Evolutionary conservation across 2,888 invertebrate genomes (phyloP).

Genomic region (Anthoptus insignis): DNA sequence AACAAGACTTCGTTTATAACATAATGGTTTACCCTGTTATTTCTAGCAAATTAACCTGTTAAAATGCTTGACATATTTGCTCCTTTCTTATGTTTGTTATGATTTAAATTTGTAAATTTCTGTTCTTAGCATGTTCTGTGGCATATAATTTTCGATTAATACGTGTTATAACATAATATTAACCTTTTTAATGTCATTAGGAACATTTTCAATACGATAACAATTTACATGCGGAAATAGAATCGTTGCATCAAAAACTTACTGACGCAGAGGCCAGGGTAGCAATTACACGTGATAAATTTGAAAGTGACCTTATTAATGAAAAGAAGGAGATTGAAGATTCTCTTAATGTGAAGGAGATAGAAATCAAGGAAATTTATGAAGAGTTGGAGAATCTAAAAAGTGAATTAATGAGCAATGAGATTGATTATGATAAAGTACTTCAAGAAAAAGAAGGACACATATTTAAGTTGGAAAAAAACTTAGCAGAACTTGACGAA

Average conservation of each 20-base stretch:
- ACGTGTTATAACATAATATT: conserved; percentile 15
- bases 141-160: conserved; percentile 7
- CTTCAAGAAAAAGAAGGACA: conserved; percentile 53
- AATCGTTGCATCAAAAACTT: conserved; percentile 62
- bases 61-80: background rate
- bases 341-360: conserved; percentile 59
- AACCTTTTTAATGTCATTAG: conserved; percentile 61
- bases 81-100: background rate
- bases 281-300: conserved; percentile 54
- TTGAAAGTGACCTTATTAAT: conserved; percentile 57
- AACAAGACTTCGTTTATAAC: background rate
- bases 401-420: conserved; percentile 54
- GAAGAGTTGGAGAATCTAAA: conserved; percentile 58
- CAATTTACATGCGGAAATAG: conserved; percentile 64
- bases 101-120: conserved; percentile 1
- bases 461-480: conserved; percentile 54
- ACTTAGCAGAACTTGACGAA: conserved; percentile 54
- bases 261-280: conserved; percentile 56
- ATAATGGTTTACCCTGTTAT: background rate
- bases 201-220: conserved; percentile 61
- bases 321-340: conserved; percentile 61
- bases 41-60: background rate
- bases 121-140: conserved; percentile 16
- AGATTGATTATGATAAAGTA: conserved; percentile 54
- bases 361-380: conserved; percentile 61